These are phyloP conservation scores for Myxocyprinus asiaticus DNA, from an alignment of 2,113 vertebrate genomes.

Conservation along the genomic window DNA sequence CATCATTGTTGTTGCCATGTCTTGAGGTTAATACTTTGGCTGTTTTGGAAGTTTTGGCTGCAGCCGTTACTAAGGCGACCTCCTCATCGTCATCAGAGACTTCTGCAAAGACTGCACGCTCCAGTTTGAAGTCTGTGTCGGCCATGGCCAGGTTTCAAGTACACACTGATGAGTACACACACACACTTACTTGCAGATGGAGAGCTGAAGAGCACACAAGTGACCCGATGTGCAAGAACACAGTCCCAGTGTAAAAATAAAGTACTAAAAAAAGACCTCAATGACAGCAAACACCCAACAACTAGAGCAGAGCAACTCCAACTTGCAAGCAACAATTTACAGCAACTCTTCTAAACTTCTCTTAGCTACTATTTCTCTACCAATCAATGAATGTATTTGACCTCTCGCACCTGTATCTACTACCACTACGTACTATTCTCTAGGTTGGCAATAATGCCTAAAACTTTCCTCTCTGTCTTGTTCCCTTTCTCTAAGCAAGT, in stretches of 20 bases:
- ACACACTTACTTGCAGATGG: slow-evolving; percentile 22
- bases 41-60: slow-evolving; percentile 58
- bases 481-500: slow-evolving; percentile 35
- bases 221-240: slow-evolving; percentile 18
- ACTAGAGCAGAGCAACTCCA: neutral
- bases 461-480: slow-evolving; percentile 35
- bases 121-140: slow-evolving; percentile 84
- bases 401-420: slow-evolving; percentile 42
- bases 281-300: slow-evolving; percentile 43
- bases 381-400: slow-evolving; percentile 37
- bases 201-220: slow-evolving; percentile 20
- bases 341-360: too few species aligned
- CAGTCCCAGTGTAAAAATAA: slow-evolving; percentile 65
- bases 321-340: slow-evolving; percentile 25
- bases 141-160: slow-evolving; percentile 77
- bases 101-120: slow-evolving; percentile 71
- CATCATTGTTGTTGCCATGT: slow-evolving; percentile 71
- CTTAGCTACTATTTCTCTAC: neutral
- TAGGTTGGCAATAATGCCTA: slow-evolving; percentile 47
- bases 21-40: slow-evolving; percentile 20
- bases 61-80: slow-evolving; percentile 67
- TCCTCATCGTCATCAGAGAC: slow-evolving; percentile 72
- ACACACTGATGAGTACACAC: slow-evolving; percentile 39
- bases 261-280: slow-evolving; percentile 59
- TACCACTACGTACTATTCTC: slow-evolving; percentile 27